Evolutionary conservation across 2,113 vertebrate genomes (phyloP).

Genomic region (Cepphus grylle): DNA sequence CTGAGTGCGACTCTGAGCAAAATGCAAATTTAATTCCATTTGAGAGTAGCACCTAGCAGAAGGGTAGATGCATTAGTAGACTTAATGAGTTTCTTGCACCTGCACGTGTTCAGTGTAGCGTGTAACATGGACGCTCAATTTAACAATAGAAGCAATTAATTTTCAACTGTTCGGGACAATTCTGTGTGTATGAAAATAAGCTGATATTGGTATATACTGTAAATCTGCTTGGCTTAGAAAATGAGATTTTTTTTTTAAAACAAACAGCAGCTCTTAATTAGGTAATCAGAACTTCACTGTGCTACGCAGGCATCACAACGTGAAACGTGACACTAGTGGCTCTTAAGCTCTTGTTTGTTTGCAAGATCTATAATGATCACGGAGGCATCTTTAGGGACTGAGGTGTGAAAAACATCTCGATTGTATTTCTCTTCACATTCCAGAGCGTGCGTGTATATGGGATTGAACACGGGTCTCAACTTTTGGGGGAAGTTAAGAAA

Average conservation of each 20-base stretch:
- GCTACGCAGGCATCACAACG: background rate
- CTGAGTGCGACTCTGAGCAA: background rate
- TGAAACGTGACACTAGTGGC: background rate
- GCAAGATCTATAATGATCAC: rapidly evolving
- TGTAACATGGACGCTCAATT: background rate
- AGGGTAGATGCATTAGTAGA: background rate
- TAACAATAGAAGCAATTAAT: background rate
- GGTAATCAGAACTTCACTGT: background rate
- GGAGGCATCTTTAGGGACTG: background rate
- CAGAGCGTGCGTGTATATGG: too few species aligned
- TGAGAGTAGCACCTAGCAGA: background rate
- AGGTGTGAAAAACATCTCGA: background rate
- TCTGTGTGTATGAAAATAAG: background rate
- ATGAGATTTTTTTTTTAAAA: background rate
- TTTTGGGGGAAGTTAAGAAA: background rate
- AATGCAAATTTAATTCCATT: background rate
- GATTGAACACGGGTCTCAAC: rapidly evolving
- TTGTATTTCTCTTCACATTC: background rate
- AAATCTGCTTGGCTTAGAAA: background rate
- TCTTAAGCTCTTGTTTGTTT: background rate
- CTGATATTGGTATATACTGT: background rate
- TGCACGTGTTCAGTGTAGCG: rapidly evolving
- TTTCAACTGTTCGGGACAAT: rapidly evolving
- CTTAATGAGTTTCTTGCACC: background rate
- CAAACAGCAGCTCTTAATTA: background rate